Conservation (phyloP, 1,140 invertebrate genomes). For the Drosophila orosa region DNA sequence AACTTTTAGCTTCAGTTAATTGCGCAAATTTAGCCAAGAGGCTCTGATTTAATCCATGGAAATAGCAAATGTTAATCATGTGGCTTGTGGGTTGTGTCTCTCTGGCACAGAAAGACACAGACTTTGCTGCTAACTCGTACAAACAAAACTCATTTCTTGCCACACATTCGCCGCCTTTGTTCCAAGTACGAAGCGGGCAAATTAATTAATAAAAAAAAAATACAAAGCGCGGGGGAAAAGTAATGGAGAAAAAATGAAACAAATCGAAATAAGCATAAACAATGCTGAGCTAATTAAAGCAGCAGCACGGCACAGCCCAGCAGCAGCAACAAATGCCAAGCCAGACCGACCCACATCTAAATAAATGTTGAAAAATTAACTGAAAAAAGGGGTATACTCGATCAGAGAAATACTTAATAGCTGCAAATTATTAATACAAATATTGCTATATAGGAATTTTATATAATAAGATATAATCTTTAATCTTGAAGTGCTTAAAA, state of each 20-base stretch:
- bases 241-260: conserved; percentile 48
- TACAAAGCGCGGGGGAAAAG: conserved; percentile 24
- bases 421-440: not conserved
- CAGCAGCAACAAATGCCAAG: conserved; percentile 42
- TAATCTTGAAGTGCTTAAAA: not conserved
- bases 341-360: conserved; percentile 46
- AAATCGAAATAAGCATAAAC: conserved; percentile 54
- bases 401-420: not conserved
- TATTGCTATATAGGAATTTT: not conserved
- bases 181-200: conserved; percentile 67
- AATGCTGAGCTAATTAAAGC: conserved; percentile 69
- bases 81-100: conserved; percentile 50
- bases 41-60: conserved; percentile 67
- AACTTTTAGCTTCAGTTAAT: conserved; percentile 66
- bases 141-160: conserved; percentile 33
- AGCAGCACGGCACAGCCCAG: conserved; percentile 17
- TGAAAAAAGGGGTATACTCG: conserved; percentile 7
- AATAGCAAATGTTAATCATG: conserved; percentile 64
- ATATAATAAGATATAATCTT: not conserved
- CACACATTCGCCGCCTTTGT: conserved; percentile 37
- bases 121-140: not conserved
- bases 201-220: conserved; percentile 65
- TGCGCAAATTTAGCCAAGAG: conserved; percentile 71
- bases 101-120: conserved; percentile 14
- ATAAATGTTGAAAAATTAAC: conserved; percentile 15